phyloP scores from a whole-genome alignment of 2,113 vertebrate genomes.

The Chaetops frenatus region DNA sequence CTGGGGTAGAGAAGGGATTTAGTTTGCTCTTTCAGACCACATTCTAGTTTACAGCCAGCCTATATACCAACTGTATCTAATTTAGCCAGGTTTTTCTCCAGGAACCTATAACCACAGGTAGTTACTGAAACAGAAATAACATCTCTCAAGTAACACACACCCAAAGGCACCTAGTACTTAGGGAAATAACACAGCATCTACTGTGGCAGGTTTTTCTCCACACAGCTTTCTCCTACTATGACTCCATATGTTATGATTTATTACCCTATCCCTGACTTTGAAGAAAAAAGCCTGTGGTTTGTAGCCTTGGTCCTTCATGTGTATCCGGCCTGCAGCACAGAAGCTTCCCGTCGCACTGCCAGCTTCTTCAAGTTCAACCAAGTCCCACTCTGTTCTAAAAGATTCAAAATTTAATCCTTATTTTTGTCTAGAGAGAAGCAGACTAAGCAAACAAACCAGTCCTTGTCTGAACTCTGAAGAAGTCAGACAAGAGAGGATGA shows the following conservation, averaged over 20 bases:
- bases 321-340: neutral
- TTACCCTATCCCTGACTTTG: neutral
- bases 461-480: neutral
- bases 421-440: neutral
- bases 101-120: neutral
- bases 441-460: neutral
- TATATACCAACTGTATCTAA: neutral
- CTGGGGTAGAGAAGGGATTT: neutral
- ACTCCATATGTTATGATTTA: neutral
- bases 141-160: neutral
- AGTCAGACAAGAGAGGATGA: neutral
- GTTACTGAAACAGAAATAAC: neutral
- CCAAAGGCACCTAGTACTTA: neutral
- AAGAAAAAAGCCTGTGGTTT: neutral
- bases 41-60: neutral
- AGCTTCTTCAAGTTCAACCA: neutral
- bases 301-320: neutral
- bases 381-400: neutral
- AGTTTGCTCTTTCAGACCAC: neutral
- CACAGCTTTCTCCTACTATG: neutral
- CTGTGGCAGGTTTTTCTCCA: neutral
- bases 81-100: neutral
- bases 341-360: neutral
- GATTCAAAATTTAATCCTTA: neutral
- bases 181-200: neutral